These are phyloP conservation scores for Pseudorectes ferrugineus DNA, from an alignment of 2,113 vertebrate species.

Conservation along the genomic window DNA sequence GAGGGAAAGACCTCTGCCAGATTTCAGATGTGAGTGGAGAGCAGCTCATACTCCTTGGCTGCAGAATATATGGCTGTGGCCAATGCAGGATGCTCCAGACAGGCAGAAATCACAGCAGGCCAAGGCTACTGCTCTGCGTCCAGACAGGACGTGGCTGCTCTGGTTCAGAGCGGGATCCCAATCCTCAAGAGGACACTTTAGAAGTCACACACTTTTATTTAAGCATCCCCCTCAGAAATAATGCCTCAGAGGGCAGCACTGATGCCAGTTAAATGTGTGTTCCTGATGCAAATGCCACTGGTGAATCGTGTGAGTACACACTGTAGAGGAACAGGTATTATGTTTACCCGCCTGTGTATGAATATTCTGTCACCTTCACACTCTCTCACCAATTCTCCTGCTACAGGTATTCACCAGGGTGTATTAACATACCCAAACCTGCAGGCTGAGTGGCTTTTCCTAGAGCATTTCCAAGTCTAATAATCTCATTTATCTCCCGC, in stretches of 20 bases:
- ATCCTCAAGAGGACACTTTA: not conserved
- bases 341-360: not conserved
- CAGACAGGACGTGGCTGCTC: not conserved
- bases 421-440: not conserved
- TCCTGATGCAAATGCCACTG: not conserved
- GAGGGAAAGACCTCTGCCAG: not conserved
- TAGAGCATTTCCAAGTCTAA: not conserved
- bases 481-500: not conserved
- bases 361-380: not conserved
- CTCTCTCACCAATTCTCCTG: not conserved
- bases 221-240: not conserved
- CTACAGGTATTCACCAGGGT: not conserved
- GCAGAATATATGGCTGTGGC: not conserved
- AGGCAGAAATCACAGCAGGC: not conserved
- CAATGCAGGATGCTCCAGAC: not conserved
- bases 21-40: not conserved
- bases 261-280: not conserved
- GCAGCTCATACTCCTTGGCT: not conserved
- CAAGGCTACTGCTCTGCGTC: not conserved
- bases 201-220: not conserved
- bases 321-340: not conserved
- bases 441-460: not conserved
- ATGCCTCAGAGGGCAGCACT: not conserved
- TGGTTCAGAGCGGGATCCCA: fast-evolving
- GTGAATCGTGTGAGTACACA: not conserved